These are phyloP conservation scores for Lottia scabra DNA, from an alignment of 2,888 invertebrate genomes.

Conservation along the genomic window DNA sequence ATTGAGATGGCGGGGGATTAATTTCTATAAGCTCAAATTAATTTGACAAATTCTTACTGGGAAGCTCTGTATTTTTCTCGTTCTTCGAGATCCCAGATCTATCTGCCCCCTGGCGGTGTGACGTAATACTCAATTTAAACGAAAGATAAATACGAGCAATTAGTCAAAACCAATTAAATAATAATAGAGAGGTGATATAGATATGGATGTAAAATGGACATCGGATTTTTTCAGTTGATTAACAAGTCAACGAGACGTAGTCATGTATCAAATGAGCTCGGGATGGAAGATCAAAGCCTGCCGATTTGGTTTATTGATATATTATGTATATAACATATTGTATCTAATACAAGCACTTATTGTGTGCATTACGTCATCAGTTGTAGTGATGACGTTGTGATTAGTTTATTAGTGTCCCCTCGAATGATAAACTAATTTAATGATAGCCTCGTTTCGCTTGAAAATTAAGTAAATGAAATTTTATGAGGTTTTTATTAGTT, in stretches of 20 bases:
- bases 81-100: background rate
- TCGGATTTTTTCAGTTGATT: background rate
- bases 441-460: background rate
- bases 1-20: too few species aligned
- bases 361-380: background rate
- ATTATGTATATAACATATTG: slow-evolving; percentile 2
- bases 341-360: background rate
- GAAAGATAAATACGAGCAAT: background rate
- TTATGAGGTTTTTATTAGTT: background rate
- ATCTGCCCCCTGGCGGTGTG: background rate
- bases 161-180: slow-evolving; percentile 4
- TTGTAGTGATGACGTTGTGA: background rate
- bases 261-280: background rate
- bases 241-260: background rate
- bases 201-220: background rate
- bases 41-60: too few species aligned
- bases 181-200: background rate
- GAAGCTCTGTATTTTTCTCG: too few species aligned
- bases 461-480: background rate
- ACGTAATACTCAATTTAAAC: background rate
- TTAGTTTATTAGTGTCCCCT: background rate
- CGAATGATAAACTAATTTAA: slow-evolving; percentile 1
- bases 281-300: background rate
- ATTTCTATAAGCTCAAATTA: too few species aligned
- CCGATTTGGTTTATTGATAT: slow-evolving; percentile 1